Evolutionary conservation across 2,797 vertebrate species (phyloP), one percentile per base, ranked within the genome.

Genomic region (Megalops cyprinoides): DNA sequence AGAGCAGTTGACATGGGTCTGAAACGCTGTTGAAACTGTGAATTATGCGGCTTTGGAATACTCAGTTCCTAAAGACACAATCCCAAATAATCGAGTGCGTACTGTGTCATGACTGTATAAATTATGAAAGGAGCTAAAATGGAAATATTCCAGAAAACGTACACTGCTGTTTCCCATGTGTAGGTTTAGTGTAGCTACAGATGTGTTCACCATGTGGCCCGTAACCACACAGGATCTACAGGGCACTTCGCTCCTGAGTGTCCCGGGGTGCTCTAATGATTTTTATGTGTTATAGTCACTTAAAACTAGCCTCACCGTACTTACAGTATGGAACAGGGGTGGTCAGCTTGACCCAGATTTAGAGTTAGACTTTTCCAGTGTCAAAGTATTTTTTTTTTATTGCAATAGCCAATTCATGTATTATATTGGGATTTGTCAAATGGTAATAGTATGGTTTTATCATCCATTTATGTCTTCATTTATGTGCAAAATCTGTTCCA

Each of bases 141-240:
- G 58, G 58, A 31, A 60, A 31, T 31, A 60, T 60, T 7, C 58
- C n/a, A 60, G 28, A 34, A 65, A 34, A 34, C 60, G 60, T 15
- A 31, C 60, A 4, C 60, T 31, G 2, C 60, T 34, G 60, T 10
- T 31, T 34, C 60, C 60, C 28, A 34, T 1, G 60, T 65, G 60
- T 34, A 34, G 31, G 28, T 14, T 65, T 65, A 34, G 60, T 31
- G 31, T 34, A 34, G 31, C 34, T 34, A 15, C 60, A 65, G 60
- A 65, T 65, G 60, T 62, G 58, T 23, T 12, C 58, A 28, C 58
- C 58, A 62, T 62, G 58, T 65, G 60, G 28, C 31, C 28, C 60
- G 10, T 6, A 34, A 65, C 60, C 60, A 31, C 60, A 34, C 60
- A 65, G 60, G 60, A 65, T 34, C 28, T 15, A 31, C 31, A 15